phyloP scores from a whole-genome alignment of 2,113 vertebrate genomes.

The Sinosuthora webbiana region DNA sequence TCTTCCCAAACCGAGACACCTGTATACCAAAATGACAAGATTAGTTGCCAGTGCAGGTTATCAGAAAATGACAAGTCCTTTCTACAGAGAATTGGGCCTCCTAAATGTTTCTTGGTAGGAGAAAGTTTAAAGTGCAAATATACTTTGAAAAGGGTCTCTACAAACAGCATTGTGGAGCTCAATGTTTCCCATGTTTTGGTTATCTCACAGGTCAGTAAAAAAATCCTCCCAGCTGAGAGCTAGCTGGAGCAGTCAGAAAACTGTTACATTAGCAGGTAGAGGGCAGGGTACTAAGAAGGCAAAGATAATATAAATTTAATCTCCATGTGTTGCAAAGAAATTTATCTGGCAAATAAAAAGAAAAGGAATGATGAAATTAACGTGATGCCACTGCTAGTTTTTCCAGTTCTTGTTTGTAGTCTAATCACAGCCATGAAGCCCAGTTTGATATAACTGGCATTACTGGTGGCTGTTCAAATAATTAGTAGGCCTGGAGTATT shows the following conservation, averaged over 20 bases:
- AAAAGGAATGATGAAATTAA: constrained; percentile 4
- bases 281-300: constrained; percentile 17
- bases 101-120: constrained; percentile 5
- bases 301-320: constrained; percentile 19
- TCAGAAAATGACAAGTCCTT: constrained; percentile 18
- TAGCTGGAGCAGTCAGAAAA: constrained; percentile 20
- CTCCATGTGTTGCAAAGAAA: not conserved
- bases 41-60: not conserved
- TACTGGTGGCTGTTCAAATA: not conserved
- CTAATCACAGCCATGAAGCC: not conserved
- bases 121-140: constrained; percentile 19
- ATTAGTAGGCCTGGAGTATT: not conserved
- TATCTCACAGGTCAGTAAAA: constrained; percentile 17
- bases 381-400: not conserved
- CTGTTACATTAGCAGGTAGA: constrained; percentile 18
- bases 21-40: not conserved
- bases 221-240: not conserved
- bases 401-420: not conserved
- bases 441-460: not conserved
- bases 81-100: not conserved
- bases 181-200: not conserved
- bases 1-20: too few relatives aligned
- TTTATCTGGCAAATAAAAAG: not conserved
- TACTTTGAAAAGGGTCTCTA: constrained; percentile 3
- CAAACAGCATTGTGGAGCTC: not conserved